Evolutionary conservation across 2,888 invertebrate species (phyloP).

Genomic region (Volucella bombylans): DNA sequence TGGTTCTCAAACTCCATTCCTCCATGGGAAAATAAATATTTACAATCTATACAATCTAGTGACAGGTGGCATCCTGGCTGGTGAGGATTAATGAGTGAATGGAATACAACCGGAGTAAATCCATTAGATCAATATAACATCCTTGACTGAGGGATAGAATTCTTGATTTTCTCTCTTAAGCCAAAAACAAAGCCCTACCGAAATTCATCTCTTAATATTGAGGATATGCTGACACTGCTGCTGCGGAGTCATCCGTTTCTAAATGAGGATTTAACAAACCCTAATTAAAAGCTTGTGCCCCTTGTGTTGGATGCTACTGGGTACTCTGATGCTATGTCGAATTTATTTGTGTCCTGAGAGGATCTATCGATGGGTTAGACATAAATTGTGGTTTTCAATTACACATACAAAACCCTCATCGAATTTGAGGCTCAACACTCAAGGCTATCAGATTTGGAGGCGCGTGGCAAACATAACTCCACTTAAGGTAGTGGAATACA

Average conservation of each 20-base stretch:
- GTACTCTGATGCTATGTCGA: too few species aligned
- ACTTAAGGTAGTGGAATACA: too few species aligned
- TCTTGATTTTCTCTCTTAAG: too few species aligned
- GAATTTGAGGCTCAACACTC: background rate
- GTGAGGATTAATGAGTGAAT: too few species aligned
- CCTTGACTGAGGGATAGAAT: background rate
- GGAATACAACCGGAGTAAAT: background rate
- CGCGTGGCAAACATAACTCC: too few species aligned
- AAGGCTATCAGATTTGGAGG: background rate
- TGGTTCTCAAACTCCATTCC: background rate
- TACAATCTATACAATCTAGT: conserved; percentile 1
- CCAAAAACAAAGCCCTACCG: background rate
- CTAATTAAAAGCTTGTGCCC: conserved; percentile 18
- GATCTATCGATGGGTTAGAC: background rate
- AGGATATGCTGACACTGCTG: background rate
- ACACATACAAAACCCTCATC: background rate
- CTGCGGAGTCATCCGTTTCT: background rate
- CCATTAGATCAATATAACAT: conserved; percentile 28
- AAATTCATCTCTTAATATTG: background rate
- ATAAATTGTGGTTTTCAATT: conserved; percentile 31
- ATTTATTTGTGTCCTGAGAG: too few species aligned
- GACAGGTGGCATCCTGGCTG: background rate
- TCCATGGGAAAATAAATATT: conserved; percentile 13
- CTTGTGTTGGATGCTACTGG: too few species aligned
- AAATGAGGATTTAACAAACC: conserved; percentile 30